A percentile compares a stretch with the other conserved stretches of the same genome.
phyloP scores from a whole-genome alignment of 2,888 invertebrate species.

The Liodrosophila aerea region DNA sequence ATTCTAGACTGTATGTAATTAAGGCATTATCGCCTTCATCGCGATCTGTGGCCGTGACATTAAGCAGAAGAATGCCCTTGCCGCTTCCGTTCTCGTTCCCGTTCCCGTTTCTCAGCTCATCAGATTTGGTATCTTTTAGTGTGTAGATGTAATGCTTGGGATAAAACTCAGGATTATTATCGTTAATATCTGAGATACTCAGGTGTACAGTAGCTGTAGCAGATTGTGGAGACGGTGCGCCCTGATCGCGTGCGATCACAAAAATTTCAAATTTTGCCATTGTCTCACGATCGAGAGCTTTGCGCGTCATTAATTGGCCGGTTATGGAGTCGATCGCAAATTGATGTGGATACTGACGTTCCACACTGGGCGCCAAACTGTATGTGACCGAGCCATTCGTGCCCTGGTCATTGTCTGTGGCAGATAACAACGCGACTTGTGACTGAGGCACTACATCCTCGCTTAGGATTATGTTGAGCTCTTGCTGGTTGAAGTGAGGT shows the following conservation, averaged over 20 bases:
- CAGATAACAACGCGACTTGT: conserved; percentile 91
- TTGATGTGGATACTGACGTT: conserved; percentile 91
- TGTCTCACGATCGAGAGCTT: conserved; percentile 91
- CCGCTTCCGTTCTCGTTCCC: too few relatives aligned
- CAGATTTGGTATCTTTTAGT: conserved; percentile 83
- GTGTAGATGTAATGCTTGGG: conserved; percentile 92
- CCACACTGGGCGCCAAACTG: conserved; percentile 89
- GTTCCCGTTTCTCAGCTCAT: conserved; percentile 5
- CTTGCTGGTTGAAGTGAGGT: conserved; percentile 90
- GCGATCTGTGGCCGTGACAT: conserved; percentile 91
- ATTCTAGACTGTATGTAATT: conserved; percentile 90
- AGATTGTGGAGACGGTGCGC: conserved; percentile 91
- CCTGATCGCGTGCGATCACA: conserved; percentile 95
- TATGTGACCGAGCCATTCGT: conserved; percentile 96
- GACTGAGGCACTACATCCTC: conserved; percentile 92
- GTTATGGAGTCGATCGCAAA: conserved; percentile 92
- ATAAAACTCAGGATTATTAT: conserved; percentile 96
- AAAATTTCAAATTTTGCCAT: conserved; percentile 90
- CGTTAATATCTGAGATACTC: conserved; percentile 93
- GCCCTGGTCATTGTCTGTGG: conserved; percentile 95
- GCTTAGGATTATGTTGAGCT: conserved; percentile 89
- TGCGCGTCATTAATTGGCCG: conserved; percentile 91
- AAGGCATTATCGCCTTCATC: conserved; percentile 92
- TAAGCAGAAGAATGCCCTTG: conserved; percentile 84
- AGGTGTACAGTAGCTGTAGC: conserved; percentile 94